Conservation (phyloP, 1,140 invertebrate genomes). For the Drosophila auraria region DNA sequence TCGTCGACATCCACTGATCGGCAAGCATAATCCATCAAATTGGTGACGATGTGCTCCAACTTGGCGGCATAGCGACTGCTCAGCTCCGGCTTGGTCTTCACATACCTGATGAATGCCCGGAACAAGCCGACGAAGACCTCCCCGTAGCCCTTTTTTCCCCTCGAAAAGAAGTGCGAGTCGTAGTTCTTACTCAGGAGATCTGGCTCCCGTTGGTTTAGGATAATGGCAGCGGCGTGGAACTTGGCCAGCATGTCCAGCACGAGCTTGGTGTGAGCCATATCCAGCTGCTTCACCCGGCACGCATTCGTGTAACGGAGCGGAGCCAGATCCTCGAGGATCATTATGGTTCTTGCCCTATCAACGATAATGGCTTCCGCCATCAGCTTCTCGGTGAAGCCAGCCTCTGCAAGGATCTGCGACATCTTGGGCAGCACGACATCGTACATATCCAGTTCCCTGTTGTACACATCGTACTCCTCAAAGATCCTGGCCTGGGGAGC, state of each 20-base stretch:
- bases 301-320: slow-evolving; percentile 86
- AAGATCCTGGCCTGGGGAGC: slow-evolving; percentile 47
- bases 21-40: slow-evolving; percentile 66
- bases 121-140: slow-evolving; percentile 36
- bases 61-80: slow-evolving; percentile 56
- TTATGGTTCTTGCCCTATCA: slow-evolving; percentile 40
- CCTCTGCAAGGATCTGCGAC: slow-evolving; percentile 41
- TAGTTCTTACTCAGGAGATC: slow-evolving; percentile 36
- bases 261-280: slow-evolving; percentile 85
- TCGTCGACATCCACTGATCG: slow-evolving; percentile 62
- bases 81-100: slow-evolving; percentile 38
- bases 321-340: slow-evolving; percentile 86
- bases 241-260: slow-evolving; percentile 86
- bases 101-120: slow-evolving; percentile 47
- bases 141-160: slow-evolving; percentile 25
- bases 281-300: slow-evolving; percentile 86
- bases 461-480: slow-evolving; percentile 51
- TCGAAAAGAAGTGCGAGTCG: slow-evolving; percentile 40
- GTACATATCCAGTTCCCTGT: slow-evolving; percentile 73
- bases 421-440: slow-evolving; percentile 64
- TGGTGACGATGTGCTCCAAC: slow-evolving; percentile 31
- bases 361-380: slow-evolving; percentile 63
- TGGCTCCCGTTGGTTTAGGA: slow-evolving; percentile 50
- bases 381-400: slow-evolving; percentile 55
- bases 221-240: slow-evolving; percentile 85